phyloP scores from a whole-genome alignment of 2,888 invertebrate genomes.

The Eupithecia vulgata region DNA sequence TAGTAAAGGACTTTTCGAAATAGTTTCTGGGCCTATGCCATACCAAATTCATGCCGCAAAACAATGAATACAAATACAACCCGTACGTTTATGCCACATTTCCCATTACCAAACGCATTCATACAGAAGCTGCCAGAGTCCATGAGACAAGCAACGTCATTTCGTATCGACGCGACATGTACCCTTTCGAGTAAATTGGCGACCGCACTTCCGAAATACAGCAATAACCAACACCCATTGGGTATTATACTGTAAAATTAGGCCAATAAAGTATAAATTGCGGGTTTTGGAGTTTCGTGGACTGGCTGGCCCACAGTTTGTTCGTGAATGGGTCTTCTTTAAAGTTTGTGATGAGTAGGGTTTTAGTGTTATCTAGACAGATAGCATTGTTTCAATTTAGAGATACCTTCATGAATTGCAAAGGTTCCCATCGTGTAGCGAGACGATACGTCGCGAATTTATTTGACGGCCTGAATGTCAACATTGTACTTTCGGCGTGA shows the following conservation, averaged over 20 bases:
- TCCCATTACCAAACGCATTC: slow-evolving; percentile 28
- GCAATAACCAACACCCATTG: slow-evolving; percentile 36
- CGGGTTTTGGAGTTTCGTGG: slow-evolving; percentile 18
- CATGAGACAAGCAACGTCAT: slow-evolving; percentile 33
- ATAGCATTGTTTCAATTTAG: neutral
- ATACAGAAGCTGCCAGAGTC: slow-evolving; percentile 15
- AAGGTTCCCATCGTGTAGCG: neutral
- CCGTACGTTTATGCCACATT: slow-evolving; percentile 16
- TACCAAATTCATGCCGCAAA: slow-evolving; percentile 4
- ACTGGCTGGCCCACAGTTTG: slow-evolving; percentile 7
- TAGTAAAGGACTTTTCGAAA: neutral
- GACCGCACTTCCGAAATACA: slow-evolving; percentile 40
- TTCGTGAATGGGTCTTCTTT: slow-evolving; percentile 11
- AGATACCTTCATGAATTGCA: neutral
- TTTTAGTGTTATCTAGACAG: slow-evolving; percentile 2
- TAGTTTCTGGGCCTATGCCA: neutral
- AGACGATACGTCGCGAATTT: no score
- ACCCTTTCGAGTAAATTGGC: slow-evolving; percentile 44
- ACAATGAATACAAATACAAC: slow-evolving; percentile 11
- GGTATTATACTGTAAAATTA: slow-evolving; percentile 31
- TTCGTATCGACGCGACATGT: slow-evolving; percentile 36
- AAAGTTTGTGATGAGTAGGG: slow-evolving; percentile 9
- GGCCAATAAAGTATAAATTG: slow-evolving; percentile 23
- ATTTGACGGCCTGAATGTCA: no score
- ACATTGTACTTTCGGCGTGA: no score